A percentile compares a stretch with the other conserved stretches of the same genome.
These are phyloP conservation scores for Glossophaga mutica DNA, from an alignment of 2,797 vertebrate genomes.

Conservation along the genomic window DNA sequence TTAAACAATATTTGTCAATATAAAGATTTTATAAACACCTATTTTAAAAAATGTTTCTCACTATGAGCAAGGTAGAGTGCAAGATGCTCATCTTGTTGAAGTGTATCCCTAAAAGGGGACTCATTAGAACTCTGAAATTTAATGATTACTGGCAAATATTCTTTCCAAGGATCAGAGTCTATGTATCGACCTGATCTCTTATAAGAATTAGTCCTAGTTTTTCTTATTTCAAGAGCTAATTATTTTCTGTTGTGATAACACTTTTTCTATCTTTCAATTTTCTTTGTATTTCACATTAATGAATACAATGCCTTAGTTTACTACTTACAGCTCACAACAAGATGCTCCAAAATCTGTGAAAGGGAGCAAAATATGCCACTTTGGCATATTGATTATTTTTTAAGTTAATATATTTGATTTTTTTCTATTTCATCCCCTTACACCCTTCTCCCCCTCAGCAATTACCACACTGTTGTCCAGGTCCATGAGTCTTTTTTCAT, in stretches of 20 bases:
- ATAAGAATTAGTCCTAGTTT: background rate
- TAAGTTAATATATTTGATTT: background rate
- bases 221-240: background rate
- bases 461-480: background rate
- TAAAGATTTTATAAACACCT: background rate
- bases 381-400: background rate
- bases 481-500: background rate
- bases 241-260: background rate
- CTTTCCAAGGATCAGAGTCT: background rate
- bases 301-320: background rate
- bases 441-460: background rate
- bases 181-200: background rate
- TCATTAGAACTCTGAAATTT: background rate
- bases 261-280: background rate
- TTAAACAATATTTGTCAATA: background rate
- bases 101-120: background rate
- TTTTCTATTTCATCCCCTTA: background rate
- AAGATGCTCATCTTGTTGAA: background rate
- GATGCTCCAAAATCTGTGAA: background rate
- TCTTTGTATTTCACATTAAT: background rate
- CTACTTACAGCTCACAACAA: background rate
- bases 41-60: slow-evolving; percentile 21
- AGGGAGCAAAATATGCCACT: background rate
- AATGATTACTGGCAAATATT: background rate
- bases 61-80: background rate